Evolutionary conservation across 1,140 invertebrate species (phyloP).

Genomic region (Adelges cooleyi): DNA sequence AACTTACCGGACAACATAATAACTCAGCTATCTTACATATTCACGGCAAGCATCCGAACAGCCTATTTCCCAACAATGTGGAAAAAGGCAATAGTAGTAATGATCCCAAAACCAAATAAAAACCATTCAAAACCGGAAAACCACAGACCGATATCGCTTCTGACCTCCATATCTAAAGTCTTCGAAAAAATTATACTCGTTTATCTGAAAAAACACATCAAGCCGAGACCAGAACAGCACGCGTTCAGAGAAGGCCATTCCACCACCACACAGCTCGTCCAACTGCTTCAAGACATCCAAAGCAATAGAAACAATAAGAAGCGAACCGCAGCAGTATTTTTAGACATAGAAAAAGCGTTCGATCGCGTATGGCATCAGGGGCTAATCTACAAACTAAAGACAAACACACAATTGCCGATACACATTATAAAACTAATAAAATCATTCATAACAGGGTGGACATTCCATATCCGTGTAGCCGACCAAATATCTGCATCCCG

Average conservation of each 20-base stretch:
- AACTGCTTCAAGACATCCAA: conserved; percentile 20
- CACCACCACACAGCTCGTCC: conserved; percentile 32
- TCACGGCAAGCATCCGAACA: not conserved
- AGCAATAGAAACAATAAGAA: conserved; percentile 25
- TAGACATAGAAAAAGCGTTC: conserved; percentile 32
- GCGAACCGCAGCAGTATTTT: conserved; percentile 19
- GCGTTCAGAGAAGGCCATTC: conserved; percentile 36
- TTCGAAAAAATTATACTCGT: not conserved
- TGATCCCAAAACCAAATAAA: conserved; percentile 36
- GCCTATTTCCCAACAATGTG: conserved; percentile 29
- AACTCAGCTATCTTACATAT: not conserved
- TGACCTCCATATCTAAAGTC: not conserved
- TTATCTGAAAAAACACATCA: not conserved
- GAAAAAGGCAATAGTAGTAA: conserved; percentile 37
- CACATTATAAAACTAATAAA: not conserved
- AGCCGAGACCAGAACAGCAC: conserved; percentile 35
- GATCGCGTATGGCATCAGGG: conserved; percentile 37
- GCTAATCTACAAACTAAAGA: not conserved
- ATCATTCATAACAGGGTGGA: conserved; percentile 3
- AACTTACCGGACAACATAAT: not conserved
- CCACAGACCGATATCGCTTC: not conserved
- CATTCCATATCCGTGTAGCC: not conserved
- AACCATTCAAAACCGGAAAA: conserved; percentile 25
- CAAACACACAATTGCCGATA: not conserved
- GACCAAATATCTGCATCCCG: not conserved